Conservation (phyloP, 2,113 vertebrate species). For the Cyprinodon brontotheroides region DNA sequence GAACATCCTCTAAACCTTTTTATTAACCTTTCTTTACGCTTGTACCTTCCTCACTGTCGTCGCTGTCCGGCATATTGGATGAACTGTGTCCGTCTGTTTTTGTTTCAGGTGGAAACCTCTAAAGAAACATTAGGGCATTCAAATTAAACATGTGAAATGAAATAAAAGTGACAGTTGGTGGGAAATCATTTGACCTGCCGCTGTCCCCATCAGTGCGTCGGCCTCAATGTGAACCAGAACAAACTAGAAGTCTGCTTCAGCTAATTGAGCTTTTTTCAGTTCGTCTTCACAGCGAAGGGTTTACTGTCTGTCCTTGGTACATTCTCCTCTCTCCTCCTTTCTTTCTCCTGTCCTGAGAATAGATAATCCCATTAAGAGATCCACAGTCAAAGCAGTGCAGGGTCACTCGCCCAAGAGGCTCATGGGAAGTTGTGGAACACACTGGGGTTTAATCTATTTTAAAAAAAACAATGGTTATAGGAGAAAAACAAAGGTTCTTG, state of each 20-base stretch:
- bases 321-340: slow-evolving; percentile 4
- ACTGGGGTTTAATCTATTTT: fast-evolving
- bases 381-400: slow-evolving; percentile 55
- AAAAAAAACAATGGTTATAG: too few relatives aligned
- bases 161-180: slow-evolving; percentile 1
- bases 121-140: neutral
- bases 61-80: slow-evolving; percentile 41
- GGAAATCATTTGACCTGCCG: slow-evolving; percentile 50
- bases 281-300: neutral
- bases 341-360: slow-evolving; percentile 47
- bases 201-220: slow-evolving; percentile 22
- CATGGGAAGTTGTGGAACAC: slow-evolving; percentile 46
- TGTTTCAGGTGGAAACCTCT: slow-evolving; percentile 34
- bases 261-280: slow-evolving; percentile 1
- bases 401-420: slow-evolving; percentile 50
- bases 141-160: slow-evolving; percentile 8
- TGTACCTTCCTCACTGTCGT: slow-evolving; percentile 81
- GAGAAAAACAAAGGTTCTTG: neutral
- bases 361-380: slow-evolving; percentile 79
- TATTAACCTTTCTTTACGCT: neutral
- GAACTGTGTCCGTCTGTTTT: slow-evolving; percentile 31
- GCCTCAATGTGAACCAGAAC: neutral
- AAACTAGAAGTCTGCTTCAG: slow-evolving; percentile 2
- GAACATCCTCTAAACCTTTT: neutral
- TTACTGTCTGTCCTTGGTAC: slow-evolving; percentile 5